phyloP scores from a whole-genome alignment of 2,113 vertebrate species.

The Pyxicephalus adspersus region DNA sequence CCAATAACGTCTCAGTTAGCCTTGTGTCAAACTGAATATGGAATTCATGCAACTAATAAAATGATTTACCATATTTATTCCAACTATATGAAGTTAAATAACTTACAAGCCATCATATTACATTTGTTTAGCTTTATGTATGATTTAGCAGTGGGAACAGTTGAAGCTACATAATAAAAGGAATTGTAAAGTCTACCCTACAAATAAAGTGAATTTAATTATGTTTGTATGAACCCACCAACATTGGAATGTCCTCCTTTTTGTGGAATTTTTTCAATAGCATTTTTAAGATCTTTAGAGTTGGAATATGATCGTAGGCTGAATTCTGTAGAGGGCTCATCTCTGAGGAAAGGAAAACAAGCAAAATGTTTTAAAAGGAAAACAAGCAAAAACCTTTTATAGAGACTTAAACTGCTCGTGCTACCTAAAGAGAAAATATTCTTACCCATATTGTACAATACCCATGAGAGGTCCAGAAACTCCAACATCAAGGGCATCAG shows the following conservation, averaged over 20 bases:
- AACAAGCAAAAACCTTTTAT: constrained; percentile 54
- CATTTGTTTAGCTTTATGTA: not conserved
- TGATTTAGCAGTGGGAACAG: too few species aligned
- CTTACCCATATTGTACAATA: constrained; percentile 93
- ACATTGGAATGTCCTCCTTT: constrained; percentile 92
- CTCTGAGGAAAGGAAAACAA: constrained; percentile 70
- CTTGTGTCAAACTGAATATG: too few species aligned
- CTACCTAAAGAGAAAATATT: not conserved
- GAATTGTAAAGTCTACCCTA: too few species aligned
- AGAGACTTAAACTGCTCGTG: too few species aligned
- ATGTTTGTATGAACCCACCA: constrained; percentile 77
- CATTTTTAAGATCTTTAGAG: constrained; percentile 82
- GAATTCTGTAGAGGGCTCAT: constrained; percentile 89
- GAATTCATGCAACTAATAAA: not conserved
- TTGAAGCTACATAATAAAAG: too few species aligned
- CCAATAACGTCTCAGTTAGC: too few species aligned
- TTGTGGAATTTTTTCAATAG: constrained; percentile 88
- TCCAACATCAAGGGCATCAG: constrained; percentile 84
- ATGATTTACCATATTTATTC: too few species aligned
- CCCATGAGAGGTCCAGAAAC: constrained; percentile 89
- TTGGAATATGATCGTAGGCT: constrained; percentile 81
- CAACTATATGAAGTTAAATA: too few species aligned
- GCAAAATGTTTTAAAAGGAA: constrained; percentile 64
- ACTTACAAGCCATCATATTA: not conserved
- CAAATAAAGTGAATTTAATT: not conserved